Percentiles rank a stretch among this genome's conserved stretches.
phyloP scores from a whole-genome alignment of 1,140 invertebrate species.

The Neodiprion fabricii region DNA sequence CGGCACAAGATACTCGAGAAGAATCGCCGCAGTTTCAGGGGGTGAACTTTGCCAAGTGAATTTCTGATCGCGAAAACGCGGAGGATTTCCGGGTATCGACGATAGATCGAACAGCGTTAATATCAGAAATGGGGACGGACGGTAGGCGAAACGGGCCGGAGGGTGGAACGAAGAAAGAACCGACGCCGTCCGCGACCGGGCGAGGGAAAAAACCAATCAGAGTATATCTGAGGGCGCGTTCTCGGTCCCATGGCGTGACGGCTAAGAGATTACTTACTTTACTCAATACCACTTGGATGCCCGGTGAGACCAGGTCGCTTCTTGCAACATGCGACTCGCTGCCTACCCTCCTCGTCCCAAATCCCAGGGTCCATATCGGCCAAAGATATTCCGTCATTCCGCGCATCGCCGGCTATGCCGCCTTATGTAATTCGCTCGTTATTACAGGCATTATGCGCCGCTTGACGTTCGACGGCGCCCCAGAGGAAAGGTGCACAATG shows the following conservation, averaged over 20 bases:
- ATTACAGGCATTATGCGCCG: too few species aligned
- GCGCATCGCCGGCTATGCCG: too few species aligned
- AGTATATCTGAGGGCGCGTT: constrained; percentile 11
- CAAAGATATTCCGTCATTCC: neutral
- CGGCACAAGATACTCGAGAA: too few species aligned
- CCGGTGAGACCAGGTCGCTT: neutral
- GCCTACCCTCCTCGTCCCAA: neutral
- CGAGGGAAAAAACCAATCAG: constrained; percentile 3
- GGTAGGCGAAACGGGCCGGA: neutral
- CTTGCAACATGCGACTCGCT: constrained; percentile 3
- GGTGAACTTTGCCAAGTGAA: too few species aligned
- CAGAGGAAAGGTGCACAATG: too few species aligned
- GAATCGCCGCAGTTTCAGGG: too few species aligned
- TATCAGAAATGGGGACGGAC: constrained; percentile 11
- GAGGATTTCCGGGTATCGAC: too few species aligned
- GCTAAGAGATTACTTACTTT: constrained; percentile 49
- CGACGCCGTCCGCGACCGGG: neutral
- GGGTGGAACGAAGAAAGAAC: constrained; percentile 10
- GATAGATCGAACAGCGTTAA: neutral
- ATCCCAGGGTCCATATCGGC: constrained; percentile 9
- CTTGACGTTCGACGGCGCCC: too few species aligned
- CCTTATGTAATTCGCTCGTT: too few species aligned
- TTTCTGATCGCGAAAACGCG: too few species aligned
- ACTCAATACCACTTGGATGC: constrained; percentile 36
- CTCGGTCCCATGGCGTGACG: constrained; percentile 41